A percentile compares a stretch with the other conserved stretches of the same genome.
Conservation (phyloP, 2,888 invertebrate genomes). For the Melinaea menophilus region DNA sequence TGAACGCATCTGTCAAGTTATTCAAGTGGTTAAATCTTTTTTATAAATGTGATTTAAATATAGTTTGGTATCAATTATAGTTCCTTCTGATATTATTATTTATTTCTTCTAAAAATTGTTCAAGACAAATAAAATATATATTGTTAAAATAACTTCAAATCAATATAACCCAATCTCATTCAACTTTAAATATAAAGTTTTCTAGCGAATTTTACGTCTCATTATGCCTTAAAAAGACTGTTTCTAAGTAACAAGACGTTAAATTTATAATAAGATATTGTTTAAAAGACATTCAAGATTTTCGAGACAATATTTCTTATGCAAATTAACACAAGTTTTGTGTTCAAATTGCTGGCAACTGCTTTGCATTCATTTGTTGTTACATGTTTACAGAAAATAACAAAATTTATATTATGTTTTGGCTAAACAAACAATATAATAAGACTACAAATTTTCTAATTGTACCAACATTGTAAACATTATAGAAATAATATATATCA, state of each 20-base stretch:
- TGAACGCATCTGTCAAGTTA: background rate
- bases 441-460: too few relatives aligned
- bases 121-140: background rate
- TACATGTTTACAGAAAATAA: background rate
- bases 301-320: conserved; percentile 19
- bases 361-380: conserved; percentile 4
- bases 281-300: conserved; percentile 11
- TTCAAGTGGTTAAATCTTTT: background rate
- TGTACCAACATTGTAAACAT: too few relatives aligned
- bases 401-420: background rate
- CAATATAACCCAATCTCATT: conserved; percentile 19
- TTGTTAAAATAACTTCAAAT: conserved; percentile 5
- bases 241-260: conserved; percentile 28
- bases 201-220: conserved; percentile 28
- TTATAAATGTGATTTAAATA: background rate
- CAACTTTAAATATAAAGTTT: conserved; percentile 31
- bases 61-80: background rate
- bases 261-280: conserved; percentile 30
- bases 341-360: conserved; percentile 23
- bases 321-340: conserved; percentile 27
- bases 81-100: background rate
- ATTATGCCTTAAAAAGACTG: conserved; percentile 30
- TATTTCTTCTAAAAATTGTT: background rate
- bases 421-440: background rate
- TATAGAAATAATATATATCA: too few relatives aligned